Percentiles rank a stretch among this genome's conserved stretches.
phyloP scores from a whole-genome alignment of 2,888 invertebrate species.

The Rhopalosiphum nymphaeae region DNA sequence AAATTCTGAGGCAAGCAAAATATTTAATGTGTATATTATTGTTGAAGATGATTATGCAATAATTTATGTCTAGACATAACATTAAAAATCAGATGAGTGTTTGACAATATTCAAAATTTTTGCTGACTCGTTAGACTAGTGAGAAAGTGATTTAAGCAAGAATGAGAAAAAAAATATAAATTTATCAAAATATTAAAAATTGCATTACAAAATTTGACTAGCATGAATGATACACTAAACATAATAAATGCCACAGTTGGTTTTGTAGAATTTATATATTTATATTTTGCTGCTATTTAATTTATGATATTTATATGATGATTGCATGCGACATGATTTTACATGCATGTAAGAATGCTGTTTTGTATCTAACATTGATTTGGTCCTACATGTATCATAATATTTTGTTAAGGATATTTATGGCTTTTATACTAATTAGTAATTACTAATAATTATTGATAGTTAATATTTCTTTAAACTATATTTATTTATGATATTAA shows the following conservation, averaged over 20 bases:
- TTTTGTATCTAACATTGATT: slow-evolving; percentile 13
- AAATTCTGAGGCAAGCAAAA: slow-evolving; percentile 12
- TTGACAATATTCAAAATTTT: background rate
- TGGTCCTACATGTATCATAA: background rate
- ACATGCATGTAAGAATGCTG: slow-evolving; percentile 28
- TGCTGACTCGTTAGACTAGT: background rate
- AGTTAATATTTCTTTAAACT: background rate
- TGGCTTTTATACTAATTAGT: background rate
- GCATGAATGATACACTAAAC: background rate
- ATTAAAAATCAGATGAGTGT: background rate
- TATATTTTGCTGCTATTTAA: background rate
- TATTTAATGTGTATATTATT: background rate
- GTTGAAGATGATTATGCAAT: slow-evolving; percentile 12
- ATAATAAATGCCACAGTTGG: background rate
- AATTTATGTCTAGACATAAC: slow-evolving; percentile 20
- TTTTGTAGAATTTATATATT: background rate
- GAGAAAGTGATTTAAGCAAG: background rate
- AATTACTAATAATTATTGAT: background rate
- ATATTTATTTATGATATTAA: background rate
- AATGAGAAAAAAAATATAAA: slow-evolving; percentile 10
- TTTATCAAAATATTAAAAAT: background rate
- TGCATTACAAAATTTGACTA: background rate
- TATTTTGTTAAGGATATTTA: background rate
- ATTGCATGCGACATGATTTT: slow-evolving; percentile 37
- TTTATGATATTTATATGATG: background rate